Base-by-base conservation (phyloP, 2,113 vertebrate species). In the Dermatemys mawii region DNA sequence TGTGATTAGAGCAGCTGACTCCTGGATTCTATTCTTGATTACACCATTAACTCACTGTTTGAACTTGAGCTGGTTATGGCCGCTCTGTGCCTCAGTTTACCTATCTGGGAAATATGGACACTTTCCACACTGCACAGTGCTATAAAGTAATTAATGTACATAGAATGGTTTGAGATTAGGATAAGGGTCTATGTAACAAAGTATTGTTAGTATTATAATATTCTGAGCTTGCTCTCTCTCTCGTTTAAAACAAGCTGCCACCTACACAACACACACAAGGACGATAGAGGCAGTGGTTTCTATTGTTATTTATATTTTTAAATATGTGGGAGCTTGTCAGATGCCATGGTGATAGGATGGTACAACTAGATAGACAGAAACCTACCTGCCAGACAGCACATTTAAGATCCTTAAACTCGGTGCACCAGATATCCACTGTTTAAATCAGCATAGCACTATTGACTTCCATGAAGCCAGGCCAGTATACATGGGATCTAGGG, bases 1-100 rank as follows among this genome's bases (percentile, higher is more conserved):
- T 94, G 94, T 90, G 93, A 94, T 97, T 96, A 90, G 60, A 60
- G 94, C 84, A 92, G 83, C 93, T 96, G 91, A 94, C 85, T 96
- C 93, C 2, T 1, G 90, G 92, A 63, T 67, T 91, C 82, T 93
- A 38, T 94, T 95, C 93, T 94, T 78, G 46, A 86, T 95, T 95
- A 85, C 78, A 96, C 88, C 60, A 78, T 63, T 41, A 50, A 76
- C 38, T 91, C 81, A 38, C 51, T 88, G 76, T n/a, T 0, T 53
- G 87, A 86, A 93, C 78, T 80, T 92, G 83, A 87, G 60, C 14
- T 67, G 8, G 93, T 84, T 1, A 0, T 83, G 82, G 16, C 73
- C 13, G 24, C 32, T 75, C 84, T 53, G 84, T 49, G 84, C 87
- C 91, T 93, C 91, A 41, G 90, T 90, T 93, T 87, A 86, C 81